Base-by-base conservation (phyloP, 2,797 vertebrate genomes). In the Lepus oiostolus region DNA sequence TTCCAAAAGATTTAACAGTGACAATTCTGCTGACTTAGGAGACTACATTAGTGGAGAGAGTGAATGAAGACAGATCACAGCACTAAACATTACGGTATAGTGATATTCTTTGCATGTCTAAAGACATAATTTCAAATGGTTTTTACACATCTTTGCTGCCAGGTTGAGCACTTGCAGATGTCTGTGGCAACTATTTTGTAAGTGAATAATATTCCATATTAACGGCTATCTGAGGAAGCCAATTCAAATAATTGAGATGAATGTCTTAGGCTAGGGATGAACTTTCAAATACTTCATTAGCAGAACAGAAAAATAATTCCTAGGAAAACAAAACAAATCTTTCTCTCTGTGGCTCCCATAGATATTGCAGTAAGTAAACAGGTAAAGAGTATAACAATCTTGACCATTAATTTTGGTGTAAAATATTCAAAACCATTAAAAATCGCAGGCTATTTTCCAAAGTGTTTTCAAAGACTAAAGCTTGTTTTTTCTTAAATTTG, bases 241-340 rank as follows among this genome's bases (percentile, higher is more conserved):
- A 35, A 96, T 96, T 97, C 93, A 97, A 94, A 96, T 95, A 93
- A 88, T 91, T 96, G 54, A 85, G 95, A 97, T 82, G 81, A 95
- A 92, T 87, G 84, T 80, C 85, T 96, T 94, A 35, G 52, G 58
- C 50, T 86, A 92, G 24, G 90, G 97, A 92, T 82, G 47, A 95
- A 74, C 79, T 97, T 76, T 62, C 80, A 95, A 95, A 62, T 47
- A 87, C 7, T 77, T 81, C 28, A 32, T 17, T 7, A 96, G 71
- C 47, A 30, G 89, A 95, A 86, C 21, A 63, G 47, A 82, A 96
- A 97, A 96, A 96, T 38, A 93, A 77, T 88, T 96, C 54, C 75
- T 0, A 7, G 8, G 77, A 35, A 91, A 94, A 72, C 6, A 94
- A 94, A 85, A 30, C 17, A 80, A 94, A 91, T 60, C 52, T 75